phyloP scores from a whole-genome alignment of 2,797 vertebrate genomes.

The Bradypodion pumilum region DNA sequence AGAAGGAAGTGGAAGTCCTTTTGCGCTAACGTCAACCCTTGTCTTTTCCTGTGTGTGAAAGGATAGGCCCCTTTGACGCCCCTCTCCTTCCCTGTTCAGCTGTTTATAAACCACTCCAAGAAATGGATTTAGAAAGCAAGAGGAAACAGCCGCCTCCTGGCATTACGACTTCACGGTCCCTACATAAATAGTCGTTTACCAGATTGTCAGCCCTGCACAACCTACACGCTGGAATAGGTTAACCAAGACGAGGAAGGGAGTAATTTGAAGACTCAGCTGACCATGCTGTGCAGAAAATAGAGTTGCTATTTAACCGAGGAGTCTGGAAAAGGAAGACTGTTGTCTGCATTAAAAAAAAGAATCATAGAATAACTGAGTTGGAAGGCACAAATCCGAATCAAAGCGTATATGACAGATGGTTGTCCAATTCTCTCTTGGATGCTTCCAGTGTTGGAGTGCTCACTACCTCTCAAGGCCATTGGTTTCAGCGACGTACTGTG shows the following conservation, averaged over 20 bases:
- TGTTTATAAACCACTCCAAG: constrained; percentile 18
- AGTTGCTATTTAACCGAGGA: too few species aligned
- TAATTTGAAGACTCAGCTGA: background rate
- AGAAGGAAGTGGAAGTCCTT: background rate
- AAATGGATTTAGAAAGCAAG: constrained; percentile 12
- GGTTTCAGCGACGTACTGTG: too few species aligned
- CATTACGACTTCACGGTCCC: background rate
- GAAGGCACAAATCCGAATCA: too few species aligned
- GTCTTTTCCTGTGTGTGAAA: background rate
- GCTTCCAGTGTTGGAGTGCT: too few species aligned
- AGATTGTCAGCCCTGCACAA: too few species aligned
- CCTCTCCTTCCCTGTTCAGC: background rate
- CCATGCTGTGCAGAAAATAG: background rate
- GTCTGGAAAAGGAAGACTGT: too few species aligned
- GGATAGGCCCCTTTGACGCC: background rate
- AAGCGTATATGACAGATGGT: too few species aligned
- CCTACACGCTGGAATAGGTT: background rate
- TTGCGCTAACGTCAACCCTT: background rate
- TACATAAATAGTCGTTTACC: background rate
- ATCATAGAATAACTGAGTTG: too few species aligned
- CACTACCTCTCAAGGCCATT: too few species aligned
- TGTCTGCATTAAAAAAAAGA: too few species aligned
- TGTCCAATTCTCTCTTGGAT: too few species aligned
- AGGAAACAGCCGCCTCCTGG: background rate
- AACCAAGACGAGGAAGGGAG: background rate